These are phyloP conservation scores for Nebria ingens DNA, from an alignment of 1,140 invertebrate genomes.

Conservation along the genomic window DNA sequence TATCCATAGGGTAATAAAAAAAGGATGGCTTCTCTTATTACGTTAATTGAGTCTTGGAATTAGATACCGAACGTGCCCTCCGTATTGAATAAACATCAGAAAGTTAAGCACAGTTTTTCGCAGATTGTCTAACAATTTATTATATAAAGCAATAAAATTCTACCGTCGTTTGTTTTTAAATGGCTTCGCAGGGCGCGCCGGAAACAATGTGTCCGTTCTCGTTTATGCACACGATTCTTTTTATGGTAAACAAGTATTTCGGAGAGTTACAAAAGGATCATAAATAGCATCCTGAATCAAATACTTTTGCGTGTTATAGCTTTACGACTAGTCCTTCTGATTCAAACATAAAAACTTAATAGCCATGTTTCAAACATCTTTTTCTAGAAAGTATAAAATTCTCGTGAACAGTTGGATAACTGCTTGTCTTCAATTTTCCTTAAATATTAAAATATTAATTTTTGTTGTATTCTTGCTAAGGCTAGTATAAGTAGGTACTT, in stretches of 20 bases:
- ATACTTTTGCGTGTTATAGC: neutral
- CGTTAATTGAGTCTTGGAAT: too few relatives aligned
- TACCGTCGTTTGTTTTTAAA: neutral
- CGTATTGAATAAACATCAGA: too few relatives aligned
- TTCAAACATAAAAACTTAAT: neutral
- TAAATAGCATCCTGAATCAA: neutral
- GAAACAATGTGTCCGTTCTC: neutral
- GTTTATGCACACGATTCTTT: neutral
- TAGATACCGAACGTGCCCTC: too few relatives aligned
- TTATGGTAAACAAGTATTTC: conserved; percentile 3
- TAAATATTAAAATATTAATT: neutral
- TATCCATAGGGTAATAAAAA: too few relatives aligned
- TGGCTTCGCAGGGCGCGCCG: too few relatives aligned
- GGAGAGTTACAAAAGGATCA: neutral
- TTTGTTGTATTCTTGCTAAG: neutral
- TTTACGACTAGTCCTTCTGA: neutral
- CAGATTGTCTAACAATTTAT: neutral
- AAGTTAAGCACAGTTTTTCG: too few relatives aligned
- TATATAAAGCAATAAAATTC: neutral
- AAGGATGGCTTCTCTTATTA: too few relatives aligned
- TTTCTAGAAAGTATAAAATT: neutral
- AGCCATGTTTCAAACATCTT: neutral
- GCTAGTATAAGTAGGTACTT: neutral
- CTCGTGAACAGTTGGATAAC: neutral
- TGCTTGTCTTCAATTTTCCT: too few relatives aligned